phyloP scores from a whole-genome alignment of 2,888 invertebrate species.

The Tricholauxania praeusta region DNA sequence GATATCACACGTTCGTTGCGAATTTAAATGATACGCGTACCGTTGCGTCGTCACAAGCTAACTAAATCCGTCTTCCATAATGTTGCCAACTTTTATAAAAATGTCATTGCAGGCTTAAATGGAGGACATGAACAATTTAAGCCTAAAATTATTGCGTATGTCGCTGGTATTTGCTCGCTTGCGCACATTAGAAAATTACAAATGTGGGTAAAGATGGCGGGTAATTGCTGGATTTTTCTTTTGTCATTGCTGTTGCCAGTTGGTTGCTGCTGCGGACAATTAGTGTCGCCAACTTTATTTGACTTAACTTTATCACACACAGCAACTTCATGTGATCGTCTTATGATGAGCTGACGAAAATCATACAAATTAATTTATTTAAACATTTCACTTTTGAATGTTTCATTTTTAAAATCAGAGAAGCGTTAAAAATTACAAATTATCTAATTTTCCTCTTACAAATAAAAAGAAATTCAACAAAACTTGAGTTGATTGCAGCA shows the following conservation, averaged over 20 bases:
- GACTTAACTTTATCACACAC: no score
- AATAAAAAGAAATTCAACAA: not conserved
- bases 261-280: conserved; percentile 48
- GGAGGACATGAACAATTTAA: conserved; percentile 61
- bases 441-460: no score
- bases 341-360: not conserved
- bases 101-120: conserved; percentile 36
- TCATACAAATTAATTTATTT: conserved; percentile 19
- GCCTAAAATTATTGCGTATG: conserved; percentile 47
- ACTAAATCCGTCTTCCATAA: conserved; percentile 52
- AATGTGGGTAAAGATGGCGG: conserved; percentile 33
- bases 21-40: not conserved
- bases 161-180: not conserved
- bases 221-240: conserved; percentile 34
- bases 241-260: conserved; percentile 23
- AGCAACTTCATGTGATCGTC: no score
- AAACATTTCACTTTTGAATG: conserved; percentile 26
- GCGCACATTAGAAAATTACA: not conserved
- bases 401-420: conserved; percentile 23
- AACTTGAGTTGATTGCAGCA: not conserved
- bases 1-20: not conserved
- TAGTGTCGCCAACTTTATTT: conserved; percentile 56
- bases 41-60: conserved; percentile 42
- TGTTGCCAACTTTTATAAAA: conserved; percentile 58
- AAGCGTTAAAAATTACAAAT: conserved; percentile 11